These are phyloP conservation scores for Torymus aiolomorphi DNA, from an alignment of 2,888 invertebrate species.

Conservation along the genomic window DNA sequence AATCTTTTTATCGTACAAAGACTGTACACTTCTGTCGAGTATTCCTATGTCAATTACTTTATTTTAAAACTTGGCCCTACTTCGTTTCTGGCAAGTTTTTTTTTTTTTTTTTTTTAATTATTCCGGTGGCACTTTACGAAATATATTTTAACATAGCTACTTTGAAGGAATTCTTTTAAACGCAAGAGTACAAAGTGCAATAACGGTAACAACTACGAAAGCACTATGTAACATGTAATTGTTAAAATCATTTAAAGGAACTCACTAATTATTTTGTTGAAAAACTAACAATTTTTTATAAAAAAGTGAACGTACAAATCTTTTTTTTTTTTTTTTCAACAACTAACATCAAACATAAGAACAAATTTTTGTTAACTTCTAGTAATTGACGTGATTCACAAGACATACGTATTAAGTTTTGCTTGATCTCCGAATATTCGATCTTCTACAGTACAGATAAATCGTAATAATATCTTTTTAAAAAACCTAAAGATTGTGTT, in stretches of 20 bases:
- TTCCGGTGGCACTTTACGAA: slow-evolving; percentile 51
- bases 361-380: slow-evolving; percentile 41
- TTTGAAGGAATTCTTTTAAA: slow-evolving; percentile 26
- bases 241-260: slow-evolving; percentile 26
- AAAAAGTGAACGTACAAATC: slow-evolving; percentile 18
- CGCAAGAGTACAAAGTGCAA: slow-evolving; percentile 35
- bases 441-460: slow-evolving; percentile 9
- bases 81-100: slow-evolving; percentile 46
- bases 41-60: slow-evolving; percentile 40
- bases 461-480: not conserved
- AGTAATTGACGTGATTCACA: slow-evolving; percentile 47
- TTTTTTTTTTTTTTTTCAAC: slow-evolving; percentile 17
- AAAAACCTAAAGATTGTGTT: slow-evolving; percentile 30
- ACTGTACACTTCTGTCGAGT: slow-evolving; percentile 42
- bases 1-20: slow-evolving; percentile 47
- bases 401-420: slow-evolving; percentile 27
- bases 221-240: slow-evolving; percentile 6
- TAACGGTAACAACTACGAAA: slow-evolving; percentile 33
- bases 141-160: slow-evolving; percentile 35
- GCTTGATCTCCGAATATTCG: slow-evolving; percentile 12
- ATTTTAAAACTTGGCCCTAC: slow-evolving; percentile 22
- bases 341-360: slow-evolving; percentile 33
- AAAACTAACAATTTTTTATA: slow-evolving; percentile 27
- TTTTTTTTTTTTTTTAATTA: slow-evolving; percentile 36
- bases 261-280: slow-evolving; percentile 19